Evolutionary conservation across 1,140 invertebrate genomes (phyloP).

Genomic region (Trachymyrmex cornetzi): DNA sequence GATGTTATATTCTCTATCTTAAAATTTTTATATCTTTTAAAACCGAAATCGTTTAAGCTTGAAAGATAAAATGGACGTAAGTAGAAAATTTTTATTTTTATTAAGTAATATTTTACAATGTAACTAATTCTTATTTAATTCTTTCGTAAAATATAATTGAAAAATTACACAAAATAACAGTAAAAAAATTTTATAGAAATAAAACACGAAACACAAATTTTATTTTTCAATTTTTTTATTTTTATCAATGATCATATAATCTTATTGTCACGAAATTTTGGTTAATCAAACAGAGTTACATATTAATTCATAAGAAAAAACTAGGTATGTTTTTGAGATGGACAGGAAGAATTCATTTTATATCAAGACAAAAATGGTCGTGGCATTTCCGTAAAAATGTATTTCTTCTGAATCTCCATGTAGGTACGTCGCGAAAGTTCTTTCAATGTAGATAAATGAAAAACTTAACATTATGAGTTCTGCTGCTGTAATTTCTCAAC

Average conservation of each 20-base stretch:
- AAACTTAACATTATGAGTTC: constrained; percentile 29
- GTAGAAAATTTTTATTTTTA: background rate
- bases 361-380: background rate
- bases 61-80: background rate
- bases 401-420: constrained; percentile 28
- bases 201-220: background rate
- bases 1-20: background rate
- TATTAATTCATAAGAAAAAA: constrained; percentile 9
- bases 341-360: constrained; percentile 11
- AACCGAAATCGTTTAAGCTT: background rate
- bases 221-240: background rate
- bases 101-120: background rate
- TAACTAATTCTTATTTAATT: background rate
- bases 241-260: background rate
- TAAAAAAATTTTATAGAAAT: background rate
- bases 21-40: background rate
- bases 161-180: background rate
- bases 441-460: background rate
- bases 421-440: constrained; percentile 4
- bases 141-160: background rate
- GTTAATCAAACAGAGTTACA: constrained; percentile 8
- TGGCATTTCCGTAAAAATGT: background rate
- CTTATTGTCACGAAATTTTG: background rate
- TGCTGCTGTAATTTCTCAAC: constrained; percentile 36
- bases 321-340: background rate